These are phyloP conservation scores for Leucozona laternaria DNA, from an alignment of 2,888 invertebrate genomes.

Conservation along the genomic window DNA sequence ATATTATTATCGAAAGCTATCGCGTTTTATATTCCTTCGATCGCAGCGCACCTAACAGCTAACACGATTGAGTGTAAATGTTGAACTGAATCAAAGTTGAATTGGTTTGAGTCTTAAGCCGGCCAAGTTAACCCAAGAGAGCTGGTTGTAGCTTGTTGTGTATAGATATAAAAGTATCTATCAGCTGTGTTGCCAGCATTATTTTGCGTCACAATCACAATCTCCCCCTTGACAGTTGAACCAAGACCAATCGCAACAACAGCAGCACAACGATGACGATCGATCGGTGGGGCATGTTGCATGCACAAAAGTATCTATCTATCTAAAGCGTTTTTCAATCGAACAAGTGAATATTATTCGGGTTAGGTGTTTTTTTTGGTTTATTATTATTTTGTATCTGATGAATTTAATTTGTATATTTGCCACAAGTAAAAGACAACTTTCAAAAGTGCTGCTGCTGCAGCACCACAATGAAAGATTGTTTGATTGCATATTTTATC, in stretches of 20 bases:
- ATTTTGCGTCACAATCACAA: conserved; percentile 66
- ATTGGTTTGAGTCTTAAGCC: conserved; percentile 71
- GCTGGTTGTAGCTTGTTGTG: conserved; percentile 14
- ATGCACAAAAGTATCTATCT: conserved; percentile 10
- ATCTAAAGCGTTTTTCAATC: conserved; percentile 45
- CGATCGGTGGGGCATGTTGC: background rate
- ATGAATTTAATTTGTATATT: conserved; percentile 52
- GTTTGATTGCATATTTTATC: conserved; percentile 16
- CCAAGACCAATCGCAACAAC: background rate
- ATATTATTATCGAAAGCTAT: conserved; percentile 40
- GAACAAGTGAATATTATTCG: conserved; percentile 75
- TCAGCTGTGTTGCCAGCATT: conserved; percentile 44
- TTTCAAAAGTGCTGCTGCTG: too few species aligned
- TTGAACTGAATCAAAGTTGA: conserved; percentile 72
- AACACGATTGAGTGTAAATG: conserved; percentile 72
- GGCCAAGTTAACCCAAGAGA: conserved; percentile 41
- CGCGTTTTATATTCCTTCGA: conserved; percentile 47
- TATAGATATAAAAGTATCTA: conserved; percentile 34
- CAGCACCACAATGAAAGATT: conserved; percentile 18
- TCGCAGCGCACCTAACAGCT: conserved; percentile 70
- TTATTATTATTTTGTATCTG: conserved; percentile 22
- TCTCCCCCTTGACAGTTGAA: conserved; percentile 43
- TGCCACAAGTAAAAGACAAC: conserved; percentile 25
- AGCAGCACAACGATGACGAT: background rate
- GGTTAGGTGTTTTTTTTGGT: conserved; percentile 52